Evolutionary conservation across 1,140 invertebrate species (phyloP).

Genomic region (Himalopsyche phryganea): DNA sequence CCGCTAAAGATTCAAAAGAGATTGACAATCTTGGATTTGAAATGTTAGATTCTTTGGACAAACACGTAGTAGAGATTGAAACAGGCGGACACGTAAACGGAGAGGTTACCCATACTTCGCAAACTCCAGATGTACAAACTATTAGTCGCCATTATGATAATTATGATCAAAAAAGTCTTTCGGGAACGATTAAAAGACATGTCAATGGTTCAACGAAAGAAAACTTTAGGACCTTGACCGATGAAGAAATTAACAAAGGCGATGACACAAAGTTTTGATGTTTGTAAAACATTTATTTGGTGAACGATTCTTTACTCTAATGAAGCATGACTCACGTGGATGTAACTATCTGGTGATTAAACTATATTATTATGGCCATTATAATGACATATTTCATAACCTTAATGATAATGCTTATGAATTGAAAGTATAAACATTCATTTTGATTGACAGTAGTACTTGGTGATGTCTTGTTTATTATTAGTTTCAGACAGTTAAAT

Average conservation of each 20-base stretch:
- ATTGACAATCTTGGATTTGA: conserved; percentile 19
- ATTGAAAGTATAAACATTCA: too few relatives aligned
- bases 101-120: neutral
- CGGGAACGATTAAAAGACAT: neutral
- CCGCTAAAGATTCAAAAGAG: conserved; percentile 11
- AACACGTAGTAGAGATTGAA: conserved; percentile 14
- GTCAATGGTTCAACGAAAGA: neutral
- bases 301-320: too few relatives aligned
- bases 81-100: neutral
- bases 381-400: too few relatives aligned
- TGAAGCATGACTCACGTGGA: too few relatives aligned
- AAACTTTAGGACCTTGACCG: conserved; percentile 15
- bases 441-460: too few relatives aligned
- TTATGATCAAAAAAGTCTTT: neutral
- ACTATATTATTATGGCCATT: too few relatives aligned
- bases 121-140: conserved; percentile 1
- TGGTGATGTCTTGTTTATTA: too few relatives aligned
- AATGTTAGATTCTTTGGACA: conserved; percentile 10
- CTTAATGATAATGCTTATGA: too few relatives aligned
- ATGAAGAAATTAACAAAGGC: conserved; percentile 16
- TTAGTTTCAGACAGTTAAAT: too few relatives aligned
- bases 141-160: conserved; percentile 13
- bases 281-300: too few relatives aligned
- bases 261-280: conserved; percentile 19
- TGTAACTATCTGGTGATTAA: too few relatives aligned